Percentiles rank a stretch among this genome's conserved stretches.
phyloP scores from a whole-genome alignment of 2,797 vertebrate species.

The Leptoclinus maculatus region DNA sequence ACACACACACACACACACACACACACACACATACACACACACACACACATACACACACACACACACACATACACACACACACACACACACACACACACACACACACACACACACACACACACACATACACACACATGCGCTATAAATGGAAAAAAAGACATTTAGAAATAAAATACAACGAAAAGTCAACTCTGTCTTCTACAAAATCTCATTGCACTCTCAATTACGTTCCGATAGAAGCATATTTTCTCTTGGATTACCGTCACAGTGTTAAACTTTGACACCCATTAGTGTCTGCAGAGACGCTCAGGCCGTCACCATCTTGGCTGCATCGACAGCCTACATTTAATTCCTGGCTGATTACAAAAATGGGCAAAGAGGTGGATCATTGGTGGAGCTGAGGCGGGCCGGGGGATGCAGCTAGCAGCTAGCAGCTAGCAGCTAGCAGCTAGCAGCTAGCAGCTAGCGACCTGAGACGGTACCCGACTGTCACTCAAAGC shows the following conservation, averaged over 20 bases:
- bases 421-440: no score
- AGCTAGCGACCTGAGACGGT: no score
- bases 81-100: conserved; percentile 1
- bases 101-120: background rate
- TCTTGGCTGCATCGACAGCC: no score
- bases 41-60: background rate
- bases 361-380: no score
- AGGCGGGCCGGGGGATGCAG: no score
- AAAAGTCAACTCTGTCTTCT: background rate
- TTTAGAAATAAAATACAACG: background rate
- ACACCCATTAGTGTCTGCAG: no score
- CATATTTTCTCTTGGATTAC: background rate
- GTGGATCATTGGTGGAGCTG: no score
- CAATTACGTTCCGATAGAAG: background rate
- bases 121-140: background rate
- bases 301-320: no score
- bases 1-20: background rate
- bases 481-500: no score
- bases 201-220: background rate
- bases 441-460: no score
- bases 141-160: background rate
- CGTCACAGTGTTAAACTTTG: background rate
- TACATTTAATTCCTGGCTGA: no score
- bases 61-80: background rate
- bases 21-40: background rate